These are phyloP conservation scores for Cataglyphis altisquamis DNA, from an alignment of 2,888 invertebrate genomes.

Conservation along the genomic window DNA sequence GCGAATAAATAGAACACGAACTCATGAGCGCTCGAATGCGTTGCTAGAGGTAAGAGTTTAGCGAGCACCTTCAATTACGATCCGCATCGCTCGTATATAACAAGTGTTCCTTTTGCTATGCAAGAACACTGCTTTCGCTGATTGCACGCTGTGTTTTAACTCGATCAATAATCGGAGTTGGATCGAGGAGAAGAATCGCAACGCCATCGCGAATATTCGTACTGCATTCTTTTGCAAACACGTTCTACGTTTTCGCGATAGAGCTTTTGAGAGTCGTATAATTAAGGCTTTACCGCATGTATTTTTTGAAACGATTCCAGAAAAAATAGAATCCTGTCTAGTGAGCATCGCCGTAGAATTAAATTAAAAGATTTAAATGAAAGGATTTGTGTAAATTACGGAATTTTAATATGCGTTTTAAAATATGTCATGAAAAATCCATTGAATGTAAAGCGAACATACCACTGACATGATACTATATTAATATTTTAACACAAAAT, in stretches of 20 bases:
- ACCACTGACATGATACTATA: no score
- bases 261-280: background rate
- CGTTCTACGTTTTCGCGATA: background rate
- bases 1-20: constrained; percentile 23
- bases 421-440: background rate
- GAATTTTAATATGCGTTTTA: background rate
- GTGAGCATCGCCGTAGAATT: background rate
- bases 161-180: constrained; percentile 18
- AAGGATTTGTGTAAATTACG: background rate
- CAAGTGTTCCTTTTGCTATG: constrained; percentile 5
- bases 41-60: constrained; percentile 4
- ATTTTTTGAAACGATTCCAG: background rate
- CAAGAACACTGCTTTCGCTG: background rate
- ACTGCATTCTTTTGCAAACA: constrained; percentile 4
- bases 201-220: background rate
- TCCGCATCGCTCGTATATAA: background rate
- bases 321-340: background rate
- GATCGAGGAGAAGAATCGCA: constrained; percentile 14
- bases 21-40: background rate
- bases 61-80: constrained; percentile 10
- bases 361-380: background rate
- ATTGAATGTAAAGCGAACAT: background rate
- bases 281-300: background rate
- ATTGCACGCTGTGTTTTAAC: background rate
- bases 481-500: no score